phyloP scores from a whole-genome alignment of 2,888 invertebrate species.

The Mesochorus sp. region DNA sequence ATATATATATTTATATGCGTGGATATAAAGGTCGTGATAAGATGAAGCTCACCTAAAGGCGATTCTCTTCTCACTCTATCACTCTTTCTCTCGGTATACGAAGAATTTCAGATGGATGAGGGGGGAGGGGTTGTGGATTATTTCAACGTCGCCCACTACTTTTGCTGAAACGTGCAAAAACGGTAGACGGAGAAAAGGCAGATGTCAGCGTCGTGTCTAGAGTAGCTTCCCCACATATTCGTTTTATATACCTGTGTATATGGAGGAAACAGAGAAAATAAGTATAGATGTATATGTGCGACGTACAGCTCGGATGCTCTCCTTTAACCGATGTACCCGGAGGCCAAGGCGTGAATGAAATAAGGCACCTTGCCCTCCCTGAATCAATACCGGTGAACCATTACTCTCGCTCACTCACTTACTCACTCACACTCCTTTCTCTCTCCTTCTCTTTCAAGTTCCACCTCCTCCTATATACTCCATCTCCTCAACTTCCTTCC shows the following conservation, averaged over 20 bases:
- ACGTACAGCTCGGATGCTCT: constrained; percentile 19
- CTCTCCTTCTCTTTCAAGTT: constrained; percentile 55
- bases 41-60: constrained; percentile 55
- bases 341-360: constrained; percentile 67
- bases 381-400: constrained; percentile 64
- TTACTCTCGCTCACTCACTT: constrained; percentile 53
- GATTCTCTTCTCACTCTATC: constrained; percentile 54
- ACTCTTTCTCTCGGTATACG: constrained; percentile 43
- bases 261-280: constrained; percentile 7
- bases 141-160: constrained; percentile 65
- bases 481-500: constrained; percentile 50
- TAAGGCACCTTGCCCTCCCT: constrained; percentile 62
- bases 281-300: constrained; percentile 1
- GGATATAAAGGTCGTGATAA: constrained; percentile 50
- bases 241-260: constrained; percentile 18
- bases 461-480: constrained; percentile 48
- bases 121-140: constrained; percentile 63
- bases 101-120: constrained; percentile 30
- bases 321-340: constrained; percentile 55
- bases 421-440: constrained; percentile 26
- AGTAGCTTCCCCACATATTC: constrained; percentile 46
- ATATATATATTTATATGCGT: neutral
- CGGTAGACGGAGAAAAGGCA: constrained; percentile 66
- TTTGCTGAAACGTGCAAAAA: constrained; percentile 70
- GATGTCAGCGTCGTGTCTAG: constrained; percentile 71